Percentiles rank a stretch among this genome's conserved stretches.
phyloP scores from a whole-genome alignment of 2,888 invertebrate species.

The Dendrolimus houi region DNA sequence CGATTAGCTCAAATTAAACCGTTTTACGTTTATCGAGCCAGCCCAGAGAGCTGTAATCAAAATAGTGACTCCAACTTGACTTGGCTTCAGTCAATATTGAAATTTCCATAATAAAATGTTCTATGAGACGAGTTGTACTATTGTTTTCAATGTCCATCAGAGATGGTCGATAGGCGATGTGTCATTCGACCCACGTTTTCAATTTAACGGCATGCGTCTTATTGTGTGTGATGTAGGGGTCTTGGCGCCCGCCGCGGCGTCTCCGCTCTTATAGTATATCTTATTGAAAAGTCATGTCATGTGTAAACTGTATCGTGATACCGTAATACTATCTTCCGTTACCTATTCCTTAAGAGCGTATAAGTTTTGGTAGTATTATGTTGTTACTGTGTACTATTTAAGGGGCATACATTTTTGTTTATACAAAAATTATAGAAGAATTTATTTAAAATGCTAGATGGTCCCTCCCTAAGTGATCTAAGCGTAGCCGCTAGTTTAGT shows the following conservation, averaged over 20 bases:
- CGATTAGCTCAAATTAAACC: no score
- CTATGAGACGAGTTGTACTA: background rate
- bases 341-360: background rate
- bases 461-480: no score
- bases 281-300: constrained; percentile 45
- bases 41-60: no score
- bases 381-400: no score
- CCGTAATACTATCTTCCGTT: constrained; percentile 7
- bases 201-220: constrained; percentile 50
- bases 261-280: constrained; percentile 36
- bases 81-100: no score
- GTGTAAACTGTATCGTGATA: constrained; percentile 28
- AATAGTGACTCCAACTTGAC: no score
- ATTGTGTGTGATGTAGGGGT: constrained; percentile 29
- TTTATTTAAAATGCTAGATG: no score
- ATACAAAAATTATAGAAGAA: no score
- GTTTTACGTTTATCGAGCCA: no score
- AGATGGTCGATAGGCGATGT: constrained; percentile 22
- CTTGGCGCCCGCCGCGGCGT: constrained; percentile 36
- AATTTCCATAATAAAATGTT: background rate
- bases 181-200: constrained; percentile 64
- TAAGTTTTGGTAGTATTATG: no score
- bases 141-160: background rate
- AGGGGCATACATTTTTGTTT: no score
- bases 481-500: no score